Evolutionary conservation across 2,888 invertebrate species (phyloP), one percentile per base, ranked within the genome.

Genomic region (Drosophila acutilabella): DNA sequence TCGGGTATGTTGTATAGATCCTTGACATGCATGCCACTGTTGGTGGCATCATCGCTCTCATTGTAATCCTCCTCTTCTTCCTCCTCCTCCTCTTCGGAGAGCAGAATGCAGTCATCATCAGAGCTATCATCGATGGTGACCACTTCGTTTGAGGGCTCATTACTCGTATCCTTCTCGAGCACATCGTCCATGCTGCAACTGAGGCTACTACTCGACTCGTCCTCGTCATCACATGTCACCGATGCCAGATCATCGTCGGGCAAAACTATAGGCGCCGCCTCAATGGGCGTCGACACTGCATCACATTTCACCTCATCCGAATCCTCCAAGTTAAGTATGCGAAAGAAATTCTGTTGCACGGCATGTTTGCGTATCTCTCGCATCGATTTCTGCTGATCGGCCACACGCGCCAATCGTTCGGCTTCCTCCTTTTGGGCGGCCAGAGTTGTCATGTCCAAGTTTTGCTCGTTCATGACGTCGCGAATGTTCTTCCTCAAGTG

Each of bases 371-470:
- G 96, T 48, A 96, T 95, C 92, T 97, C 97, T 84, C 97, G 94
- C 60, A 97, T 95, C 42, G 97, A 95, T 86, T 96, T 94, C 88
- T 97, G 97, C 83, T 97, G 97, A 81, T 97, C 97, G 89, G 97
- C 97, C 11, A 97, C 96, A 51, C 97, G 93, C 4, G 96, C 95
- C 78, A 97, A 93, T 90, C 97, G 94, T 92, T 98, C 98, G 75
- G 97, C 96, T 93, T 99, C 98, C 91, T 97, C 98, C 36, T 97
- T 93, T 91, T 98, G 98, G 0, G 99, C 99, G 23, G 96, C 96
- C 58, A 98, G 93, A 2, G 98, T 99, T 13, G 97, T 96, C 71
- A 97, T 97, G 91, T 98, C 98, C 72, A 99, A 93, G 90, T 98
- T 97, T 71, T 96, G 97, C 89, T 98, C 98, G 89, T 97, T 96